Evolutionary conservation across 2,888 invertebrate species (phyloP).

Genomic region (Scrobipalpa atriplicella): DNA sequence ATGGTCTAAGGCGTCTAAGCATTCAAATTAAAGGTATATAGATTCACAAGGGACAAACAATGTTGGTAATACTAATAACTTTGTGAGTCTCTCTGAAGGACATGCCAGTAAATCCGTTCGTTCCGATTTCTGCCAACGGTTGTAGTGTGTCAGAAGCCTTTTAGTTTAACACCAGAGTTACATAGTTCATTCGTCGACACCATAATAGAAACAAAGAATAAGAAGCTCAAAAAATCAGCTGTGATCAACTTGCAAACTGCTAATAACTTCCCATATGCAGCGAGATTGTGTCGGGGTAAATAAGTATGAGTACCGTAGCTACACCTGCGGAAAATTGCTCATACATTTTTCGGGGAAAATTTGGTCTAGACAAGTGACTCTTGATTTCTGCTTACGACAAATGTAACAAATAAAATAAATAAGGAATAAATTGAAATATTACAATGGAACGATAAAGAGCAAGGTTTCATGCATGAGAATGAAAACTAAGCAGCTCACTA

Average conservation of each 20-base stretch:
- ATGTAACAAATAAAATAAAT: background rate
- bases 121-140: no score
- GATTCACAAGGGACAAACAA: no score
- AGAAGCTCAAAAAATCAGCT: conserved; percentile 78
- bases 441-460: background rate
- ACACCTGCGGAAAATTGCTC: background rate
- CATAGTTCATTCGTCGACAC: no score
- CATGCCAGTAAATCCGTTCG: no score
- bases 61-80: no score
- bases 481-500: background rate
- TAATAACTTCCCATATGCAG: conserved; percentile 20
- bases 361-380: background rate
- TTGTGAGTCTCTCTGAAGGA: no score
- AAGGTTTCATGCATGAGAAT: background rate
- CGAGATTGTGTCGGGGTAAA: conserved; percentile 6
- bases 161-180: no score
- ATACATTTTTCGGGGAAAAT: background rate
- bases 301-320: background rate
- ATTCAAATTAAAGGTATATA: no score
- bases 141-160: no score
- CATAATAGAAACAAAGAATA: no score
- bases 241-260: conserved; percentile 56
- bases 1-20: no score
- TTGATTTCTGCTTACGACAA: background rate
- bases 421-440: no score